Evolutionary conservation across 2,113 vertebrate genomes (phyloP).

Genomic region (Aphyosemion australe): DNA sequence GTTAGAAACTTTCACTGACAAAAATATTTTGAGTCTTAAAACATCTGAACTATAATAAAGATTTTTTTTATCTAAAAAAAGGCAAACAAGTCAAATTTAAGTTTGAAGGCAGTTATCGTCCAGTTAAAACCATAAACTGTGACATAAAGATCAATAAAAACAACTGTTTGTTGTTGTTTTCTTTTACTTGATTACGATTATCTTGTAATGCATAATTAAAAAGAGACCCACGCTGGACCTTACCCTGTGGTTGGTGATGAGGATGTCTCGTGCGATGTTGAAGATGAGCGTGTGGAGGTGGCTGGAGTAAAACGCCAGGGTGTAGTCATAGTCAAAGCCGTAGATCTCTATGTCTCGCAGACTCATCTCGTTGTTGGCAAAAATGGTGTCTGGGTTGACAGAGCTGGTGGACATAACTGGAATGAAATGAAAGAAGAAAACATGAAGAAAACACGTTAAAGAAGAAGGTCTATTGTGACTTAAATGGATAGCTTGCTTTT

Average conservation of each 20-base stretch:
- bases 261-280: constrained; percentile 92
- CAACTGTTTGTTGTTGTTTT: no score
- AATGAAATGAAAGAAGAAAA: constrained; percentile 66
- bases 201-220: no score
- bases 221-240: constrained; percentile 45
- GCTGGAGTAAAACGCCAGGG: constrained; percentile 94
- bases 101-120: no score
- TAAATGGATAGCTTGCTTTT: no score
- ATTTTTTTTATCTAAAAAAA: no score
- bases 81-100: no score
- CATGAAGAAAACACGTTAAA: background rate
- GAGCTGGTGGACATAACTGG: constrained; percentile 85
- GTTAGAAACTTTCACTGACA: background rate
- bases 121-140: no score
- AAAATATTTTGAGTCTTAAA: no score
- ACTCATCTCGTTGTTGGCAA: constrained; percentile 98
- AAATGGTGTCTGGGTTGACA: constrained; percentile 92
- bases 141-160: no score
- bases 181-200: no score
- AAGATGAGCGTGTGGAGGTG: constrained; percentile 95
- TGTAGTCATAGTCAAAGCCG: constrained; percentile 98
- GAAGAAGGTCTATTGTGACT: background rate
- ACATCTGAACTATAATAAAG: no score
- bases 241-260: constrained; percentile 93
- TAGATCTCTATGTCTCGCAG: constrained; percentile 95